Percentiles rank a stretch among this genome's conserved stretches.
Conservation (phyloP, 2,888 invertebrate species). For the Dione juno region DNA sequence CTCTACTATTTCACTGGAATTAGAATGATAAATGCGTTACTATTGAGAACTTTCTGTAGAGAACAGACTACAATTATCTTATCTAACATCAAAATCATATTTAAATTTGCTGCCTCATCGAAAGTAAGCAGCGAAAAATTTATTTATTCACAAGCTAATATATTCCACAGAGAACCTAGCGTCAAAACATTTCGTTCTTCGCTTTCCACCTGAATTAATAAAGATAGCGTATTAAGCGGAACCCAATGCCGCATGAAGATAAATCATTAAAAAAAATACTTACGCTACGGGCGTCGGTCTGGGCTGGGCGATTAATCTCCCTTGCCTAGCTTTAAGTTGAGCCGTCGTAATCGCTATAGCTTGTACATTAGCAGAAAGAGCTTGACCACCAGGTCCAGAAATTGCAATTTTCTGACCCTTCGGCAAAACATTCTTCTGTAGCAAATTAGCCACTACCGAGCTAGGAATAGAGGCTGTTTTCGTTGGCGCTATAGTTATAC, state of each 20-base stretch:
- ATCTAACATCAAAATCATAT: too few relatives aligned
- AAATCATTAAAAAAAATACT: slow-evolving; percentile 48
- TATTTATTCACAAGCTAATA: too few relatives aligned
- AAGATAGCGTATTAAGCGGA: neutral
- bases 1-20: slow-evolving; percentile 63
- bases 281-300: slow-evolving; percentile 57
- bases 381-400: slow-evolving; percentile 57
- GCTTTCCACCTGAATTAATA: neutral
- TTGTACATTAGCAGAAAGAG: slow-evolving; percentile 64
- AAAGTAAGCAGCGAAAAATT: too few relatives aligned
- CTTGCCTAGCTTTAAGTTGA: slow-evolving; percentile 65
- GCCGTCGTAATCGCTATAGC: slow-evolving; percentile 68
- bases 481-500: slow-evolving; percentile 55
- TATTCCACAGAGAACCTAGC: neutral
- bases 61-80: too few relatives aligned
- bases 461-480: slow-evolving; percentile 61
- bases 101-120: too few relatives aligned
- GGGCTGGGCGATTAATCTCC: slow-evolving; percentile 60
- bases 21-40: neutral
- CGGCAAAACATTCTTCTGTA: slow-evolving; percentile 65
- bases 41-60: neutral
- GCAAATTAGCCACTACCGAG: slow-evolving; percentile 62
- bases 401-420: slow-evolving; percentile 67
- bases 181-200: neutral
- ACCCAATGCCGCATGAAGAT: neutral